Conservation (phyloP, 2,113 vertebrate species). For the Pionites leucogaster region DNA sequence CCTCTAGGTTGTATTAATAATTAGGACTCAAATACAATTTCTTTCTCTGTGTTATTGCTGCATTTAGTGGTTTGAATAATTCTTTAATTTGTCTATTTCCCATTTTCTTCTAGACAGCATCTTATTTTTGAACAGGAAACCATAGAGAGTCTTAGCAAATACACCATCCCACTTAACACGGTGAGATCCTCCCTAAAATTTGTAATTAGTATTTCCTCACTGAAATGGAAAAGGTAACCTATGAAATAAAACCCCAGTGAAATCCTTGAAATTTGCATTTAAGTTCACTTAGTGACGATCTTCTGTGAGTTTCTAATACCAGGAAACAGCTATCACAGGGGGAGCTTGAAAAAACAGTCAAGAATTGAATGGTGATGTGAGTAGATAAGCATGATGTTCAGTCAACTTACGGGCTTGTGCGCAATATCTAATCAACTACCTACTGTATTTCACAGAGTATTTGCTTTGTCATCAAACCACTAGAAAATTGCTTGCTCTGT, state of each 20-base stretch:
- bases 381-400: not conserved
- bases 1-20: not conserved
- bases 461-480: conserved; percentile 72
- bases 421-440: not conserved
- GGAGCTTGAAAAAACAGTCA: not conserved
- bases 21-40: not conserved
- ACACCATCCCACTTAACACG: not conserved
- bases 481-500: conserved; percentile 73
- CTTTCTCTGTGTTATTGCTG: not conserved
- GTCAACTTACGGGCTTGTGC: not conserved
- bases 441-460: conserved; percentile 57
- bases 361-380: not conserved
- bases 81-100: not conserved
- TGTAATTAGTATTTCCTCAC: not conserved
- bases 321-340: not conserved
- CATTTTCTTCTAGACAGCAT: not conserved
- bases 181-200: not conserved
- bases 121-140: not conserved
- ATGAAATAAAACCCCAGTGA: not conserved
- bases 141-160: not conserved
- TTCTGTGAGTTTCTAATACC: not conserved
- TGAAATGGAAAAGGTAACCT: not conserved
- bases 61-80: not conserved
- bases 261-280: not conserved
- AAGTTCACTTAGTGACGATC: not conserved